Conservation (phyloP, 1,140 invertebrate genomes). For the Ceratosolen solmsi region DNA sequence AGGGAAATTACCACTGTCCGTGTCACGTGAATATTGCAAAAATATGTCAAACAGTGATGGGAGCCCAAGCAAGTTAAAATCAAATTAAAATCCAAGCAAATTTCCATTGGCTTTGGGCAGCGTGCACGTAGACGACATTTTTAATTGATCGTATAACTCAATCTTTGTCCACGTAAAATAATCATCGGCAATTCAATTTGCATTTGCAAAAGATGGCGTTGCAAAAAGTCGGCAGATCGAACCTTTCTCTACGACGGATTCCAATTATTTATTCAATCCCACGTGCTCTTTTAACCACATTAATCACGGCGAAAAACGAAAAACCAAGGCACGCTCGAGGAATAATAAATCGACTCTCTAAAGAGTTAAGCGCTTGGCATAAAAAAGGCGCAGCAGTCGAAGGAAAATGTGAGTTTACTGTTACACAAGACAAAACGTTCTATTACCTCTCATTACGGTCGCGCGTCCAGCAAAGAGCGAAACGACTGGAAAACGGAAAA, state of each 20-base stretch:
- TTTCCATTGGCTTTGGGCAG: too few species aligned
- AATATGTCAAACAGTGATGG: too few species aligned
- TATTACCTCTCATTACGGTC: constrained; percentile 44
- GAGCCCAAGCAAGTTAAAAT: too few species aligned
- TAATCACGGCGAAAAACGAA: neutral
- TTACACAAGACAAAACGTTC: constrained; percentile 41
- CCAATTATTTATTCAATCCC: neutral
- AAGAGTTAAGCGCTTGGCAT: neutral
- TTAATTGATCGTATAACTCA: neutral
- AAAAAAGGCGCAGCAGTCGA: constrained; percentile 17
- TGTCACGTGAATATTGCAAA: too few species aligned
- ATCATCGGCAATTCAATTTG: neutral
- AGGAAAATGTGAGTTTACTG: constrained; percentile 44
- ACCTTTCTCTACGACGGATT: neutral
- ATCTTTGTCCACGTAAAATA: neutral
- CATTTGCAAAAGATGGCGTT: neutral
- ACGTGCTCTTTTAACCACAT: neutral
- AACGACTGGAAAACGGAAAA: too few species aligned
- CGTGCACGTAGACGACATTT: too few species aligned
- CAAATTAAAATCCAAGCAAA: too few species aligned
- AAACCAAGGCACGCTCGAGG: neutral
- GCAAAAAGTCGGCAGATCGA: neutral
- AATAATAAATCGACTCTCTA: constrained; percentile 18
- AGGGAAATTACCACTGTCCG: too few species aligned
- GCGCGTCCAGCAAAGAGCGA: neutral